Percentiles rank a stretch among this genome's conserved stretches.
Conservation (phyloP, 1,140 invertebrate species). For the Caerostris extrusa region DNA sequence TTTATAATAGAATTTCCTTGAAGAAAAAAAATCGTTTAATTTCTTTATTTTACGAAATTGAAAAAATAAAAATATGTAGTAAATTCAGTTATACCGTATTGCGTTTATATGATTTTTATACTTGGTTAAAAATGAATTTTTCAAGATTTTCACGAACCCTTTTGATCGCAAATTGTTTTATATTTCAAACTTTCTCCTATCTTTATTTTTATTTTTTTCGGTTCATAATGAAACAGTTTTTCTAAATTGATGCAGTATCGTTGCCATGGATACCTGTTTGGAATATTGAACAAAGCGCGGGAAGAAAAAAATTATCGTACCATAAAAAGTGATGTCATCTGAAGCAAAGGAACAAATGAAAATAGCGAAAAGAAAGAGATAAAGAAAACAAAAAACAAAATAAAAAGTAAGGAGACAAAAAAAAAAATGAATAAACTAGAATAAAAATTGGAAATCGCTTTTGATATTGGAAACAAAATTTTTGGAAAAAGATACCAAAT, state of each 20-base stretch:
- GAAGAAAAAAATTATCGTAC: background rate
- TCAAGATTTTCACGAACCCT: too few species aligned
- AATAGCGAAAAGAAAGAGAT: background rate
- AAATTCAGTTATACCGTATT: too few species aligned
- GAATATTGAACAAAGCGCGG: background rate
- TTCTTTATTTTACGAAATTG: too few species aligned
- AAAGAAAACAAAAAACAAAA: background rate
- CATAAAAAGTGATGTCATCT: background rate
- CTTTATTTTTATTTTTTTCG: background rate
- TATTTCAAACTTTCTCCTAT: background rate
- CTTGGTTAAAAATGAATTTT: too few species aligned
- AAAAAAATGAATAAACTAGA: background rate
- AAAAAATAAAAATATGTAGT: too few species aligned
- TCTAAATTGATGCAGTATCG: background rate
- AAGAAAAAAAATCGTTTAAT: too few species aligned
- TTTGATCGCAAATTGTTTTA: background rate
- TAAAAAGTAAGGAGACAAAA: background rate
- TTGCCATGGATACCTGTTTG: background rate
- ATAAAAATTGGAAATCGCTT: slow-evolving; percentile 17
- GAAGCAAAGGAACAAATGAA: background rate
- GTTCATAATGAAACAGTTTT: background rate
- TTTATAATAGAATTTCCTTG: too few species aligned
- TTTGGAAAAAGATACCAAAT: slow-evolving; percentile 40
- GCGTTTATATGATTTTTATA: too few species aligned
- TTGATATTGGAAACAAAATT: slow-evolving; percentile 51